Conservation (phyloP, 2,113 vertebrate genomes). For the Etheostoma cragini region DNA sequence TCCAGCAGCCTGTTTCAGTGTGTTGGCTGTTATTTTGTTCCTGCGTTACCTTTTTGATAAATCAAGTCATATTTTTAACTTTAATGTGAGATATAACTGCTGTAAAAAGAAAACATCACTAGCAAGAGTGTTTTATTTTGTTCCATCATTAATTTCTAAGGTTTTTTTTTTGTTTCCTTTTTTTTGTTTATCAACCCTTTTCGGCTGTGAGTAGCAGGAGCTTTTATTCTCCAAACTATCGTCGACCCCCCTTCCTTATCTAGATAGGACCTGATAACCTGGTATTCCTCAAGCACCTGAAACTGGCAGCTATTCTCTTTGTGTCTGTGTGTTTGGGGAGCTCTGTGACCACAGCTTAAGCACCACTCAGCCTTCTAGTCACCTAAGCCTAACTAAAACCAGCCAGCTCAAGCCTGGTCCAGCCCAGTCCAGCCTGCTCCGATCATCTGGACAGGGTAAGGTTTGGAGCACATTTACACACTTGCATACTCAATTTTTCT, state of each 20-base stretch:
- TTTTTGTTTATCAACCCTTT: conserved; percentile 70
- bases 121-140: conserved; percentile 72
- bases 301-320: conserved; percentile 86
- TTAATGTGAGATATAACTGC: conserved; percentile 80
- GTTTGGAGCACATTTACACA: background rate
- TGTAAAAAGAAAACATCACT: conserved; percentile 62
- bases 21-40: conserved; percentile 65
- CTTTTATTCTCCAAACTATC: conserved; percentile 75
- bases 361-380: conserved; percentile 85
- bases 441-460: conserved; percentile 87
- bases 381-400: conserved; percentile 83
- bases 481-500: background rate
- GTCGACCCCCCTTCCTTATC: conserved; percentile 65
- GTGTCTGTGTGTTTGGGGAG: conserved; percentile 82
- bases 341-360: conserved; percentile 80
- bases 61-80: conserved; percentile 73
- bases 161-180: conserved; percentile 55
- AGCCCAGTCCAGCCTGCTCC: conserved; percentile 84
- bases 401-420: conserved; percentile 80
- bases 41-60: conserved; percentile 67
- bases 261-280: conserved; percentile 73
- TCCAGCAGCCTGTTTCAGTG: conserved; percentile 76
- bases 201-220: conserved; percentile 82
- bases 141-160: conserved; percentile 67
- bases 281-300: conserved; percentile 80